Conservation (phyloP, 1,140 invertebrate genomes). For the Marisa cornuarietis region DNA sequence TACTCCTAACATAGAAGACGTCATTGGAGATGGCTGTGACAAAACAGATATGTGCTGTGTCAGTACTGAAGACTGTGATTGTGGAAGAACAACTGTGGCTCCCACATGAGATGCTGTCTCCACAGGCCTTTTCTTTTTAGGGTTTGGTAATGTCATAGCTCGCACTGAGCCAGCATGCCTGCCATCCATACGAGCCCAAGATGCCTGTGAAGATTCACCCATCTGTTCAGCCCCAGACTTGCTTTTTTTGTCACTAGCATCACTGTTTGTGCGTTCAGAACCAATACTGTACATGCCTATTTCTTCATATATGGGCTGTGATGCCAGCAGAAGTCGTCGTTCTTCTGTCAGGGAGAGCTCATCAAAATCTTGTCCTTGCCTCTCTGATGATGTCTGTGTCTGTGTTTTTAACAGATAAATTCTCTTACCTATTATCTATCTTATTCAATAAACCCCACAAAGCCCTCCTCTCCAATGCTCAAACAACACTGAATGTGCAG, state of each 20-base stretch:
- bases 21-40: slow-evolving; percentile 1
- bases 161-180: not conserved
- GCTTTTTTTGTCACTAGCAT: slow-evolving; percentile 23
- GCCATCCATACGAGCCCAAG: not conserved
- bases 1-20: slow-evolving; percentile 20
- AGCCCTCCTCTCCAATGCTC: no score
- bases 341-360: slow-evolving; percentile 39
- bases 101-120: not conserved
- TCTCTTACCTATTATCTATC: no score
- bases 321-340: slow-evolving; percentile 45
- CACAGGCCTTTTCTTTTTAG: slow-evolving; percentile 18
- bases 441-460: no score
- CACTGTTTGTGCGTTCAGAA: slow-evolving; percentile 37
- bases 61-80: slow-evolving; percentile 9
- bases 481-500: no score
- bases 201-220: not conserved
- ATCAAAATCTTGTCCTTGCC: no score
- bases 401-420: no score
- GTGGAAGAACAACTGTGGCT: not conserved
- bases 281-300: slow-evolving; percentile 34
- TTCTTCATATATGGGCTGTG: slow-evolving; percentile 62
- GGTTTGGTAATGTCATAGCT: not conserved
- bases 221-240: not conserved
- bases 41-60: not conserved
- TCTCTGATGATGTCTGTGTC: no score